Conservation (phyloP, 2,113 vertebrate species). For the Lepidothrix coronata region DNA sequence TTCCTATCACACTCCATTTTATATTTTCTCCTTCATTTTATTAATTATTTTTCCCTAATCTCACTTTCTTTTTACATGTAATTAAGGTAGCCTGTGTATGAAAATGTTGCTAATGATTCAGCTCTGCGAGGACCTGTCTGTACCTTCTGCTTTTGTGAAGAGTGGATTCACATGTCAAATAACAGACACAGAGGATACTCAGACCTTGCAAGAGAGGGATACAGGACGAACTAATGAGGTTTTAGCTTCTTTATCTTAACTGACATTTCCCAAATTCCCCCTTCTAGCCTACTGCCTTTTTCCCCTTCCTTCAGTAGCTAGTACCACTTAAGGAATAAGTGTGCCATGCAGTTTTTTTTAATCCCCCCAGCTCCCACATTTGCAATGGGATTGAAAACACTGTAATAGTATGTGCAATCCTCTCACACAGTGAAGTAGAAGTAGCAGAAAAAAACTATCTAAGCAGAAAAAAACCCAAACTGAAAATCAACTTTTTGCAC, state of each 20-base stretch:
- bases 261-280: neutral
- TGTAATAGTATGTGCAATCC: neutral
- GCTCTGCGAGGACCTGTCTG: neutral
- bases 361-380: neutral
- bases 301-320: neutral
- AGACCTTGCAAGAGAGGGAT: neutral
- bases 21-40: neutral
- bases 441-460: neutral
- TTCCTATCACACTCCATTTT: neutral
- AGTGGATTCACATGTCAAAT: neutral
- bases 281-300: neutral
- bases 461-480: neutral
- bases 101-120: neutral
- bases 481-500: neutral
- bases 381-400: neutral
- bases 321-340: neutral
- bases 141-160: neutral
- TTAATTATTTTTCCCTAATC: neutral
- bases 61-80: neutral
- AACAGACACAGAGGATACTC: neutral
- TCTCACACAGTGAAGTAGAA: neutral
- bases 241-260: neutral
- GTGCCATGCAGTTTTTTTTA: neutral
- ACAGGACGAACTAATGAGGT: neutral
- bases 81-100: neutral